Evolutionary conservation across 2,888 invertebrate genomes (phyloP), one percentile per base, ranked within the genome.

Genomic region (Marronus borbonicus): DNA sequence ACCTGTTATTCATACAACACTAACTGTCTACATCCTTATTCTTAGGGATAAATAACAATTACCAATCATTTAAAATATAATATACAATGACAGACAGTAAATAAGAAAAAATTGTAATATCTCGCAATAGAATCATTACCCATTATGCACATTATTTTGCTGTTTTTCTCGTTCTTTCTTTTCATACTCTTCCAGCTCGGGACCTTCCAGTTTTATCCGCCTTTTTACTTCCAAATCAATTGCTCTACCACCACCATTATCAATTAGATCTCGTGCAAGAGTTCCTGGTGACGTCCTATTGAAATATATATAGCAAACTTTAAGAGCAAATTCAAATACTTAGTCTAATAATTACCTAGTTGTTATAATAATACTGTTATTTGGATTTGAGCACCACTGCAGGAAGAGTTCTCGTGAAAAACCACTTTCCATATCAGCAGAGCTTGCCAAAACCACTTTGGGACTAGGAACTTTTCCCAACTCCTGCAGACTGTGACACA

Each of bases 311-410:
- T 52, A 14, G 8, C 14, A 17, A 5, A 52, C 1, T 14, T 17
- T 58, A 17, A 58, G 8, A 58, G 3, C 1, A 17, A 17, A 20
- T 58, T 58, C 55, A 8, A 20, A 8, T 58, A 20, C 5, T 17
- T 20, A 1, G 20, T n/a, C 3, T 44, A 62, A 58, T 60, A 77
- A 62, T 78, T 90, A 90, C 94, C 94, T 90, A 86, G 96, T 94
- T 0, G 99, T 99, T 76, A 99, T 90, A 80, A 99, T 97, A 81
- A 99, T 95, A 86, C 97, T 96, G 87, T 99, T 99, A 86, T 95
- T 95, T 1, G 96, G 91, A 89, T 97, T 96, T 0, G 94, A 92
- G 76, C 97, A 96, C 98, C 99, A 99, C 84, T 96, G 94, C 2
- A 98, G 89, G 88, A 99, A 99, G 31, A 99, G 90, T 85, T 99